These are phyloP conservation scores for Pomacea maculata DNA, from an alignment of 1,140 invertebrate genomes.

Conservation along the genomic window DNA sequence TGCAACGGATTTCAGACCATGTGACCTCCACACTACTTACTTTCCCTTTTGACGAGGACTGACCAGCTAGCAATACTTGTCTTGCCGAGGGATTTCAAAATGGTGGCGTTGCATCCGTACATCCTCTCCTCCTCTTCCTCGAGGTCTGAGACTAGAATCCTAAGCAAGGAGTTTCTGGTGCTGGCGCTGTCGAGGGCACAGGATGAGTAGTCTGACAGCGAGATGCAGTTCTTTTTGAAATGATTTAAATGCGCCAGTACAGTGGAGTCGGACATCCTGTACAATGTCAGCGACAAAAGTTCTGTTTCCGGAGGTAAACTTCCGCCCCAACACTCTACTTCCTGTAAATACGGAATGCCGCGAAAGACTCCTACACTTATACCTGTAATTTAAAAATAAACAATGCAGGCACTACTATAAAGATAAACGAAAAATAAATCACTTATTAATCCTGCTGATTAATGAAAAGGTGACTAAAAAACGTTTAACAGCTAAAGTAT, in stretches of 20 bases:
- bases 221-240: background rate
- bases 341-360: background rate
- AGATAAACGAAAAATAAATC: background rate
- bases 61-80: background rate
- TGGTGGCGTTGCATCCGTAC: slow-evolving; percentile 3
- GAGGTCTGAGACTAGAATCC: background rate
- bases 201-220: background rate
- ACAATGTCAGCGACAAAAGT: background rate
- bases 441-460: no score
- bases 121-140: background rate
- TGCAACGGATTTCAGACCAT: background rate
- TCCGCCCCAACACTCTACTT: slow-evolving; percentile 1
- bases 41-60: background rate
- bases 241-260: background rate
- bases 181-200: background rate
- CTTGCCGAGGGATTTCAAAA: background rate
- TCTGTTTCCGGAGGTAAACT: background rate
- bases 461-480: no score
- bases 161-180: background rate
- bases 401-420: background rate
- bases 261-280: background rate
- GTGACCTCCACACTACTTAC: background rate
- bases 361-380: background rate
- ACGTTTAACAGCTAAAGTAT: no score
- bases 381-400: slow-evolving; percentile 1